Evolutionary conservation across 2,888 invertebrate species (phyloP).

Genomic region (Aethes cnicana): DNA sequence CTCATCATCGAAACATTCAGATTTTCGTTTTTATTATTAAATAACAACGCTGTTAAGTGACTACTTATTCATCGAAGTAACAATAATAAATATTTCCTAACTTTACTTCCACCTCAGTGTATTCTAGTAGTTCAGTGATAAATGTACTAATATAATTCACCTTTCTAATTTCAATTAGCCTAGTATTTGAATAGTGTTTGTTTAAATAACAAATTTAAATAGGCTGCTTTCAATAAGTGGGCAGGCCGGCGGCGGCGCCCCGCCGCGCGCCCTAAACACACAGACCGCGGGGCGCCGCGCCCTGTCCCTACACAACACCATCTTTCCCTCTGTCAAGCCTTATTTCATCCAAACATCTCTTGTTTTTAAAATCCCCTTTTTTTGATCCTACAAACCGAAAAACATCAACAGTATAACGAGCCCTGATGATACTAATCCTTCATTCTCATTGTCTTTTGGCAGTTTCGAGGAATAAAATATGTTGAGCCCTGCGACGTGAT

Average conservation of each 20-base stretch:
- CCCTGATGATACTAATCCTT: conserved; percentile 80
- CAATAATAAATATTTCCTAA: no score
- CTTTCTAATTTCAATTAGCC: conserved; percentile 58
- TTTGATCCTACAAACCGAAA: conserved; percentile 58
- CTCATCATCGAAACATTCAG: no score
- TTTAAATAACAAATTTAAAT: conserved; percentile 76
- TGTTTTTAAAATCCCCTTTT: conserved; percentile 72
- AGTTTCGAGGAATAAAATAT: conserved; percentile 81
- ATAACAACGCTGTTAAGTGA: no score
- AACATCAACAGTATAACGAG: conserved; percentile 78
- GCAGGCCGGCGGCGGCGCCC: conserved; percentile 50
- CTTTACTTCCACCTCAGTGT: no score
- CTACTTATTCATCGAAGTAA: no score
- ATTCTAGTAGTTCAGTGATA: conserved; percentile 20
- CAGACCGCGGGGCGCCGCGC: conserved; percentile 80
- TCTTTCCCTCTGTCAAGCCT: conserved; percentile 77
- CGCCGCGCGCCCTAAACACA: conserved; percentile 69
- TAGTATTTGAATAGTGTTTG: conserved; percentile 60
- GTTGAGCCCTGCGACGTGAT: conserved; percentile 75
- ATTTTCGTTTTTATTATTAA: no score
- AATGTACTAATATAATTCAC: conserved; percentile 32
- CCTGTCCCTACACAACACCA: conserved; percentile 69
- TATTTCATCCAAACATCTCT: conserved; percentile 72
- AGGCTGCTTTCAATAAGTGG: conserved; percentile 74
- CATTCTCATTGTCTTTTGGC: conserved; percentile 82